These are phyloP conservation scores for Luscinia megarhynchos DNA, from an alignment of 2,797 vertebrate genomes.

Conservation along the genomic window DNA sequence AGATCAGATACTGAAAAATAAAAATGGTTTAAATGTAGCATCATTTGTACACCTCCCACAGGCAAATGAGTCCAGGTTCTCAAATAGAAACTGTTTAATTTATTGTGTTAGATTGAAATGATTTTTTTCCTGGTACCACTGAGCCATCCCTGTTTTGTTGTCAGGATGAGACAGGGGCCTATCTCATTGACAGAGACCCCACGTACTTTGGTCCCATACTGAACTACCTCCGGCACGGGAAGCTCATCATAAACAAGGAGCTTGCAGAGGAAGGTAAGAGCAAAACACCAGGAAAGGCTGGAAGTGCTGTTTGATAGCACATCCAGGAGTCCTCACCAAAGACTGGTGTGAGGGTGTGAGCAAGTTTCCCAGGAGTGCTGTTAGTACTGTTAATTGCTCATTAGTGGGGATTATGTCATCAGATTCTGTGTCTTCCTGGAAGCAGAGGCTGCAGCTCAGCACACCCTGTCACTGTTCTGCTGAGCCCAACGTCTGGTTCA, in stretches of 20 bases:
- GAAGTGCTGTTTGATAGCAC: background rate
- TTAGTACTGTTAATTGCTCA: background rate
- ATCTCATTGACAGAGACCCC: slow-evolving; percentile 95
- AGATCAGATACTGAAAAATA: background rate
- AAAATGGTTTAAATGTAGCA: background rate
- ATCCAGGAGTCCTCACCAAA: background rate
- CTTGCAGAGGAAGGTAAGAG: slow-evolving; percentile 92
- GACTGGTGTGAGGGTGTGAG: background rate
- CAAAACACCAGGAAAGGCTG: background rate
- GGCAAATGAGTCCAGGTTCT: background rate
- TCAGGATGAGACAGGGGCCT: slow-evolving; percentile 93
- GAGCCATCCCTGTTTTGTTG: background rate
- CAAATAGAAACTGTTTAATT: background rate
- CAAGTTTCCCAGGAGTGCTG: background rate
- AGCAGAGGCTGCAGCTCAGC: background rate
- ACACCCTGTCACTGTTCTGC: background rate
- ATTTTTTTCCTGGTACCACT: background rate
- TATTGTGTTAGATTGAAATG: background rate
- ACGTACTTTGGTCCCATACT: slow-evolving; percentile 94
- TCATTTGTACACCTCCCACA: background rate
- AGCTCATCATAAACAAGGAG: slow-evolving; percentile 95
- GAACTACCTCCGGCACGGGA: slow-evolving; percentile 95
- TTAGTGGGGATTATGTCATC: background rate
- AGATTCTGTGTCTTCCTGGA: background rate
- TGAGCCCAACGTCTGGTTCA: background rate